phyloP scores from a whole-genome alignment of 1,140 invertebrate species.

The Tachypleus tridentatus region DNA sequence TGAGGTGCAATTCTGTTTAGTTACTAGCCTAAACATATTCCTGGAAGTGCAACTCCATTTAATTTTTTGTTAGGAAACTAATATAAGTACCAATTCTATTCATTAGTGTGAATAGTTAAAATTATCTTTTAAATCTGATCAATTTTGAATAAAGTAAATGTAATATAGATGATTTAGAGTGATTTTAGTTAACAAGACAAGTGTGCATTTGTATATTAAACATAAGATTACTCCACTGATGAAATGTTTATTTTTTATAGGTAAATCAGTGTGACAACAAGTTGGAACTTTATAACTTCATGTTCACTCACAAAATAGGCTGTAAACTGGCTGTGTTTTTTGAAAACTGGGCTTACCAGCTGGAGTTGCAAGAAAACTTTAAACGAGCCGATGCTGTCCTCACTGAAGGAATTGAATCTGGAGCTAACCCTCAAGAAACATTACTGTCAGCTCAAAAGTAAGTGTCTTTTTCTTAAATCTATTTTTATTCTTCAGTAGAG shows the following conservation, averaged over 20 bases:
- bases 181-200: too few relatives aligned
- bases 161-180: conserved; percentile 3
- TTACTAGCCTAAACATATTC: too few relatives aligned
- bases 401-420: conserved; percentile 28
- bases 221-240: conserved; percentile 2
- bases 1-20: too few relatives aligned
- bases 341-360: conserved; percentile 31
- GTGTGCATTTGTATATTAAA: too few relatives aligned
- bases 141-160: conserved; percentile 43
- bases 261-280: conserved; percentile 25
- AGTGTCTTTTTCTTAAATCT: too few relatives aligned
- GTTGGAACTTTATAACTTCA: conserved; percentile 30
- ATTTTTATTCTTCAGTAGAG: too few relatives aligned
- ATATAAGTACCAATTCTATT: too few relatives aligned
- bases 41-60: too few relatives aligned
- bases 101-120: too few relatives aligned
- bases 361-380: conserved; percentile 32
- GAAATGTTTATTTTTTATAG: conserved; percentile 10
- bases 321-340: conserved; percentile 30
- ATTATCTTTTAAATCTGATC: too few relatives aligned
- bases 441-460: too few relatives aligned
- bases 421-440: conserved; percentile 26
- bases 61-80: too few relatives aligned
- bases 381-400: conserved; percentile 34
- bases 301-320: conserved; percentile 33